phyloP scores from a whole-genome alignment of 2,888 invertebrate genomes.

The Aquatica leii region DNA sequence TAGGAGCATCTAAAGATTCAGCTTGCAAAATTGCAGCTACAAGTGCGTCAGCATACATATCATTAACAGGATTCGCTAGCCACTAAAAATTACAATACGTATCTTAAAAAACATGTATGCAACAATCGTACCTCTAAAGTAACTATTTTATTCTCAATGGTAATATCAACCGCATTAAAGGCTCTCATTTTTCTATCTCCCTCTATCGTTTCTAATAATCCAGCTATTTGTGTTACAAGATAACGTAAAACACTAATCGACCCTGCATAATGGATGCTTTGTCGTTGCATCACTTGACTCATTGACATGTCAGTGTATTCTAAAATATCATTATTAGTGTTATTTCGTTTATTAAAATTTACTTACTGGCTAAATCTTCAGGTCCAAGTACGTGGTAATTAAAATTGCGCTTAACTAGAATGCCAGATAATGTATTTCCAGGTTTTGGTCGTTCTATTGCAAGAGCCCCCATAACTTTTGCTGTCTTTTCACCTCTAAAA shows the following conservation, averaged over 20 bases:
- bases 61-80: conserved; percentile 93
- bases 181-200: conserved; percentile 78
- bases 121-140: conserved; percentile 83
- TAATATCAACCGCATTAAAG: conserved; percentile 84
- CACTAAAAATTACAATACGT: conserved; percentile 67
- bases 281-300: conserved; percentile 91
- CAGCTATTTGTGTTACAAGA: conserved; percentile 81
- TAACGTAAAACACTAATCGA: conserved; percentile 76
- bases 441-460: conserved; percentile 85
- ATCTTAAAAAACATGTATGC: not conserved
- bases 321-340: conserved; percentile 58
- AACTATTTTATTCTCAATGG: conserved; percentile 81
- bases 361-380: conserved; percentile 85
- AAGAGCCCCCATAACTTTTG: conserved; percentile 95
- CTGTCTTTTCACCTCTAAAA: conserved; percentile 97
- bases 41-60: conserved; percentile 98
- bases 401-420: conserved; percentile 96
- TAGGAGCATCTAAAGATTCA: conserved; percentile 71
- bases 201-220: conserved; percentile 73
- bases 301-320: conserved; percentile 96
- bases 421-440: conserved; percentile 84
- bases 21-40: conserved; percentile 88
- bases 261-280: conserved; percentile 88
- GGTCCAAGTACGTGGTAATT: conserved; percentile 96
- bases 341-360: not conserved